These are phyloP conservation scores for Trogon surrucura DNA, from an alignment of 2,113 vertebrate genomes.

Conservation along the genomic window DNA sequence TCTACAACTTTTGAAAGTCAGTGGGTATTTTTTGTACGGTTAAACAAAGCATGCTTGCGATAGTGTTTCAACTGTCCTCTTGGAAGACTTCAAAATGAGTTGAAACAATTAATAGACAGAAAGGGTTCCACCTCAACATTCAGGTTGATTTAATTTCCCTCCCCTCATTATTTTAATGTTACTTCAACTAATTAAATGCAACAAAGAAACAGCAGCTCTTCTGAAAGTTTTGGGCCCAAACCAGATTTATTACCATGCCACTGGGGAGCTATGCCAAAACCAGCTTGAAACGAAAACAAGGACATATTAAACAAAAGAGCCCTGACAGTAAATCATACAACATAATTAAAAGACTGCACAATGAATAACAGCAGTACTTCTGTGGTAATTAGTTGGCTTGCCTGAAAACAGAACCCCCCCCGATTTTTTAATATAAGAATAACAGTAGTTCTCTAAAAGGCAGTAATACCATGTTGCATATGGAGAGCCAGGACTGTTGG, in stretches of 20 bases:
- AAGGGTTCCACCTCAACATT: background rate
- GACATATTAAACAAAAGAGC: background rate
- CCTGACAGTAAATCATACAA: background rate
- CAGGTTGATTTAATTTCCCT: background rate
- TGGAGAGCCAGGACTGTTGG: fast-evolving
- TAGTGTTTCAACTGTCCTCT: background rate
- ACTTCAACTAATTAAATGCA: background rate
- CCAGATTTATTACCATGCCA: background rate
- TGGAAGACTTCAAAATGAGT: background rate
- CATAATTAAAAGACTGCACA: background rate
- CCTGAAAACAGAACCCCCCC: background rate
- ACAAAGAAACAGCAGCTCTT: background rate
- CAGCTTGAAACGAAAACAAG: background rate
- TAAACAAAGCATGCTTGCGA: background rate
- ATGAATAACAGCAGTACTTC: background rate
- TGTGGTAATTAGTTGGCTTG: background rate
- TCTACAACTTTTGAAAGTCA: fast-evolving
- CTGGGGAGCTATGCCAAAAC: background rate
- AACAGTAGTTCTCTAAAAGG: background rate
- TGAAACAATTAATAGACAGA: background rate
- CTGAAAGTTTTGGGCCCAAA: background rate
- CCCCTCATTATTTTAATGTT: background rate
- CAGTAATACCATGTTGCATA: fast-evolving
- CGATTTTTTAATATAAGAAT: background rate
- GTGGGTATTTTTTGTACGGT: background rate